Base-by-base conservation (phyloP, 2,888 invertebrate species). In the Caradrina clavipalpis region DNA sequence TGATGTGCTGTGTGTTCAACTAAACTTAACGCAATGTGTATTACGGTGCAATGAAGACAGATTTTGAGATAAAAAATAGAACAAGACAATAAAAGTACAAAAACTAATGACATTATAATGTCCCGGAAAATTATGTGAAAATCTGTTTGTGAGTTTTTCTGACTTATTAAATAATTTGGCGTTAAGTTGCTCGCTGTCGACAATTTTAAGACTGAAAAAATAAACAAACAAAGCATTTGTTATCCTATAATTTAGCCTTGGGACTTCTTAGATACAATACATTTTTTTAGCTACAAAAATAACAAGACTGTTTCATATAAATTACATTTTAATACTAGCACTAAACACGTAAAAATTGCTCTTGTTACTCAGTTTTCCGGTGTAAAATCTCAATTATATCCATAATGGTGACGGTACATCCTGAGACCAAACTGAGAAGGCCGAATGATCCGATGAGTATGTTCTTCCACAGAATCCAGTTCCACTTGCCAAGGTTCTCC, bases 391-490 rank as follows among this genome's bases (percentile, higher is more conserved):
- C 75, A 49, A 93, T 86, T 7, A 95, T 95, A 62, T 96, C 95
- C 81, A 91, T 82, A 80, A 96, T 85, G 2, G 96, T 94, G 1
- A 95, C 94, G 0, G 94, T 92, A 65, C 95, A 95, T 5, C 98
- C 98, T 11, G 97, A 97, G 35, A 97, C 80, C 19, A 98, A 88
- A 6, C 97, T 97, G 49, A 97, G 92, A 0, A 97, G 59, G 0
- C 98, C 96, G 75, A 98, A 96, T 0, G 96, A 2, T 0, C 96
- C 84, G 8, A 98, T 96, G 1, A 97, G 47, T 0, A 95, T 35
- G 82, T 98, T 97, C 88, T 98, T 98, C 91, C 96, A 95, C 0
- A 98, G 90, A 55, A 97, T 96, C 98, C 98, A 98, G 51, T 97
- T 97, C 75, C 93, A 96, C 65, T 86, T 91, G 0, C 98, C 98